Base-by-base conservation (phyloP, 2,113 vertebrate genomes). In the Ginglymostoma cirratum region DNA sequence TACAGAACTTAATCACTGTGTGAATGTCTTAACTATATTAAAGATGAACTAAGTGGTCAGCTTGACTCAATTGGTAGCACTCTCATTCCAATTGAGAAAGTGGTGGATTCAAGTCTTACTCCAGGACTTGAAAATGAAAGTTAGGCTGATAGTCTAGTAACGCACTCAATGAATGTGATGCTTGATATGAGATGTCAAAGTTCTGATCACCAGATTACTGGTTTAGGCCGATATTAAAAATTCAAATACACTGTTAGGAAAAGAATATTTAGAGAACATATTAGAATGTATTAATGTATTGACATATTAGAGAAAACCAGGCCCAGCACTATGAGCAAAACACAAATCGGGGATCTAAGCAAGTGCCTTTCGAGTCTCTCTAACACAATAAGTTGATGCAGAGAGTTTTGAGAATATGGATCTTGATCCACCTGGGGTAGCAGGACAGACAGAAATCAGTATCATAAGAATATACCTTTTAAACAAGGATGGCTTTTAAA, bases 1-100 rank as follows among this genome's bases (percentile, higher is more conserved):
- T 97, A 38, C 65, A 94, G 21, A 70, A 90, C 61, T 65, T 90
- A 55, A 55, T 14, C 66, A 1, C 17, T 45, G 76, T 80, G 72
- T 34, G 61, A 38, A 5, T 66, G 6, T 66, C 38, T 61, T 93
- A n/a, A n/a, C 5, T 0, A 24, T 38, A 19, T 66, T 90, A 34
- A 52, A 30, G 48, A 61, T 87, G 38, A 83, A 83, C 21, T 21
- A 42, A 83, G 21, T 6, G 38, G 38, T 83, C 38, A 45, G 38
- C 80, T 83, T 45, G 17, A 83, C 17, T 23, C 38, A 45, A 19
- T 21, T 83, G 80, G 38, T 38, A 38, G 76, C 38, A 42, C n/a
- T 42, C 80, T 42, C 17, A 15, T 8, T 80, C 8, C 27, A 27
- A 45, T 17, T 83, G 38, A 83, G 38, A 45, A 83, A 38, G 38